Percentiles rank a stretch among this genome's conserved stretches.
Evolutionary conservation across 2,888 invertebrate species (phyloP).

Genomic region (Notocelia uddmanniana): DNA sequence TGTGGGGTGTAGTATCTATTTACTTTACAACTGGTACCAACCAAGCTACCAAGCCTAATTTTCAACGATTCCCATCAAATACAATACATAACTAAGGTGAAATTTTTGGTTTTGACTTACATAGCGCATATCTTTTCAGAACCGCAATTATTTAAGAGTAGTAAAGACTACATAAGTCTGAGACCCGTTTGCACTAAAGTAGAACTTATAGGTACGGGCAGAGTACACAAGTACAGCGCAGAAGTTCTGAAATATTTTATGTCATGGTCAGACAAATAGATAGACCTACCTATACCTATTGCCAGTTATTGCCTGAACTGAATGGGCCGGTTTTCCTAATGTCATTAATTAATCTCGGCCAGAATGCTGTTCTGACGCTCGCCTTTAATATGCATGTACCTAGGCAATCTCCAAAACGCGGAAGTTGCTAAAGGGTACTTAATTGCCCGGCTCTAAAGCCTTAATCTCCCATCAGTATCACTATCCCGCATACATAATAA

Average conservation of each 20-base stretch:
- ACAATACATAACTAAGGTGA: too few species aligned
- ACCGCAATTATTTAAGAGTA: too few species aligned
- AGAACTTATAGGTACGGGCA: too few species aligned
- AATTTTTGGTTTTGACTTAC: not conserved
- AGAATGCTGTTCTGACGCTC: constrained; percentile 14
- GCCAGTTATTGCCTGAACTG: not conserved
- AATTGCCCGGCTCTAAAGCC: constrained; percentile 34
- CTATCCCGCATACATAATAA: constrained; percentile 22
- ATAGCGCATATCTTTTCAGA: not conserved
- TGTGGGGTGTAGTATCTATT: too few species aligned
- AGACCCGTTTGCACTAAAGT: too few species aligned
- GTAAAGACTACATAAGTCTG: not conserved
- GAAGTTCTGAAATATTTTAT: too few species aligned
- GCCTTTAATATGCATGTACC: constrained; percentile 24
- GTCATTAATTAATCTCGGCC: constrained; percentile 18
- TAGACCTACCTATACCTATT: too few species aligned
- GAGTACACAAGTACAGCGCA: too few species aligned
- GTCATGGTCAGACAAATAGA: too few species aligned
- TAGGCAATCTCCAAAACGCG: constrained; percentile 30
- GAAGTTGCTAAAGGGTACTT: constrained; percentile 38
- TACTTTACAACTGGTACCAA: too few species aligned
- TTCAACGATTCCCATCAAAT: not conserved
- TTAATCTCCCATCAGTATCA: constrained; percentile 35
- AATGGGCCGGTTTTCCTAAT: not conserved
- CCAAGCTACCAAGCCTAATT: not conserved